These are phyloP conservation scores for Epizoanthus stellaris DNA, from an alignment of 92 coral and sea anemone species.

Conservation along the genomic window DNA sequence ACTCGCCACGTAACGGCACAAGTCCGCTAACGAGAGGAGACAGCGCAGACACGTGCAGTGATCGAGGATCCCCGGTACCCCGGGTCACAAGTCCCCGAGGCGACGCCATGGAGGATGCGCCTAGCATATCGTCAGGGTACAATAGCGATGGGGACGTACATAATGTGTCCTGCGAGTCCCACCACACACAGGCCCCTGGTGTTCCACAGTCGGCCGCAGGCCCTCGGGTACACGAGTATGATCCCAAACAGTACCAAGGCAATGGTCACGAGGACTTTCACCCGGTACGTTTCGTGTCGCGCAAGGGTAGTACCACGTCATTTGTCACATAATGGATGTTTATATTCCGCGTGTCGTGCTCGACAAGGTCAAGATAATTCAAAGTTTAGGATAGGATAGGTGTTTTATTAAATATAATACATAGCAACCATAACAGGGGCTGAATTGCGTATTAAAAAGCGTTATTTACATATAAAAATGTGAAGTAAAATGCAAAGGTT, in stretches of 20 bases:
- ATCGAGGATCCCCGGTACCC: slow-evolving; percentile 61
- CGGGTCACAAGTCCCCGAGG: slow-evolving; percentile 45
- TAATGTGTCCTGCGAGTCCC: slow-evolving; percentile 60
- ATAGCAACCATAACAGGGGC: no score
- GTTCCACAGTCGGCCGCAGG: slow-evolving; percentile 53
- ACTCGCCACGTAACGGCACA: slow-evolving; percentile 69
- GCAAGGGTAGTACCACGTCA: neutral
- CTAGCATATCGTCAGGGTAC: slow-evolving; percentile 97
- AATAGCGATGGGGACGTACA: slow-evolving; percentile 88
- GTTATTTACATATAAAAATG: no score
- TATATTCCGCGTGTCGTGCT: no score
- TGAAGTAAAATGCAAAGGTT: no score
- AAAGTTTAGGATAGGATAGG: no score
- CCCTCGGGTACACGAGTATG: slow-evolving; percentile 79
- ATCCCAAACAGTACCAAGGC: slow-evolving; percentile 95
- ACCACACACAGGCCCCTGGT: slow-evolving; percentile 28
- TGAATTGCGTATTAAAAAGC: no score
- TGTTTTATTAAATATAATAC: no score
- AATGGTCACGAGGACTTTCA: slow-evolving; percentile 76
- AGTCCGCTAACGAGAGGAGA: slow-evolving; percentile 59
- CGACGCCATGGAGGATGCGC: slow-evolving; percentile 80
- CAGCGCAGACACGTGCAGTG: slow-evolving; percentile 31
- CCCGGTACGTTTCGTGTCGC: slow-evolving; percentile 66
- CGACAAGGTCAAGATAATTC: no score
- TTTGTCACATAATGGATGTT: neutral